Evolutionary conservation across 2,888 invertebrate species (phyloP).

Genomic region (Hedychridium roseum): DNA sequence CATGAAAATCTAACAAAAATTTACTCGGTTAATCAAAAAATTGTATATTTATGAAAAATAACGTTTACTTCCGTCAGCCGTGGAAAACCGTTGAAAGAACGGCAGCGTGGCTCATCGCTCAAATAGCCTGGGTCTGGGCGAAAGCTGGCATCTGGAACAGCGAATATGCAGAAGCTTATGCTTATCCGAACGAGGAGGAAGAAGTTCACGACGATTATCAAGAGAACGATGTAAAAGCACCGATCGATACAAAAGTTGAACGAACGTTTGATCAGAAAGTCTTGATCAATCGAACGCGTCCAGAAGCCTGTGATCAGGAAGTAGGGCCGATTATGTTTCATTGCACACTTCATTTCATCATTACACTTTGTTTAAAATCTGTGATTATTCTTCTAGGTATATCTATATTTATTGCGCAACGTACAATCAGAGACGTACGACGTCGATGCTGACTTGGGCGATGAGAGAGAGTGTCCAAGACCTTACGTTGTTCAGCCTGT

Average conservation of each 20-base stretch:
- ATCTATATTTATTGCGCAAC: constrained; percentile 63
- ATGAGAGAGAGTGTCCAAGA: constrained; percentile 58
- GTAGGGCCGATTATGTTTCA: too few species aligned
- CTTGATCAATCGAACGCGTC: constrained; percentile 78
- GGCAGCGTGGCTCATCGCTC: constrained; percentile 52
- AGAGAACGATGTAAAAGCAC: constrained; percentile 40
- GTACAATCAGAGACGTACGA: constrained; percentile 45
- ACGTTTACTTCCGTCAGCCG: too few species aligned
- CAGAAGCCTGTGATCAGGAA: constrained; percentile 86
- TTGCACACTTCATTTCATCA: background rate
- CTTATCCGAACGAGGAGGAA: constrained; percentile 46
- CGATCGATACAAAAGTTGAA: constrained; percentile 64
- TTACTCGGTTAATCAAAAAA: background rate
- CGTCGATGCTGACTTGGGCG: constrained; percentile 37
- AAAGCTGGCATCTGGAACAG: constrained; percentile 50
- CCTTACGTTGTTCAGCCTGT: constrained; percentile 80
- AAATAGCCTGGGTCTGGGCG: constrained; percentile 49
- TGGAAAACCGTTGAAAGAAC: constrained; percentile 44
- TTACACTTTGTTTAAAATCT: background rate
- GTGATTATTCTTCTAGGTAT: constrained; percentile 38
- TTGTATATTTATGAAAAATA: too few species aligned
- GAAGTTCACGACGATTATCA: constrained; percentile 37
- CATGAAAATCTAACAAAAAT: too few species aligned
- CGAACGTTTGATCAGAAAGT: constrained; percentile 72
- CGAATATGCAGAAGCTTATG: constrained; percentile 47